phyloP scores from a whole-genome alignment of 2,888 invertebrate species.

The Dusona sp. region DNA sequence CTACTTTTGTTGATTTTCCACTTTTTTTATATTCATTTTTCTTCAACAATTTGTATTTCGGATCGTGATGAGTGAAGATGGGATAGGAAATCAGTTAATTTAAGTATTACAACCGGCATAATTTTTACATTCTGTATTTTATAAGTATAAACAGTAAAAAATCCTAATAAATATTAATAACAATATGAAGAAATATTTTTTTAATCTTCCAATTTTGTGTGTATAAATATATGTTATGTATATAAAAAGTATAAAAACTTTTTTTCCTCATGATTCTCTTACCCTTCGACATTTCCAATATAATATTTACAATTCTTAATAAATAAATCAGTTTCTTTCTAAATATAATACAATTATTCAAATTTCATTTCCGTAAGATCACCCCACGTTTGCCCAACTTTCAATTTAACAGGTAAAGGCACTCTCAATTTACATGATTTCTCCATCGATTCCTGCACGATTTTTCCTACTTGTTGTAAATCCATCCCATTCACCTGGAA shows the following conservation, averaged over 20 bases:
- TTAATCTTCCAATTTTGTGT: conserved; percentile 16
- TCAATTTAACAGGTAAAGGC: conserved; percentile 95
- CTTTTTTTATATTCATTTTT: neutral
- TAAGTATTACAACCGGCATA: conserved; percentile 11
- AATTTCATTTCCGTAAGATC: conserved; percentile 83
- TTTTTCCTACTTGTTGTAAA: conserved; percentile 86
- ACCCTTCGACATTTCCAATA: conserved; percentile 20
- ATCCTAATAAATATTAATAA: conserved; percentile 22
- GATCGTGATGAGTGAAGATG: neutral
- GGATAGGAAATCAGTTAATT: conserved; percentile 1
- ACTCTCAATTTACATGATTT: conserved; percentile 90
- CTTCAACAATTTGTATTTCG: neutral
- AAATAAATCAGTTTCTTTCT: neutral
- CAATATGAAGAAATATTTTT: conserved; percentile 18
- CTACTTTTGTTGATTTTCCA: neutral
- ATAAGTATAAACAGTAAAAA: conserved; percentile 26
- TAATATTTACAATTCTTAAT: conserved; percentile 54
- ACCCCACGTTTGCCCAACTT: conserved; percentile 94
- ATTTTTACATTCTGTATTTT: conserved; percentile 27
- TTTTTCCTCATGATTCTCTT: conserved; percentile 12
- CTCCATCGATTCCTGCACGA: conserved; percentile 93
- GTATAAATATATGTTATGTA: conserved; percentile 55
- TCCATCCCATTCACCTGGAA: conserved; percentile 87
- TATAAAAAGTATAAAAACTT: conserved; percentile 27
- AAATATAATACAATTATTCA: conserved; percentile 20